Percentiles rank a stretch among this genome's conserved stretches.
phyloP scores from a whole-genome alignment of 2,888 invertebrate genomes.

The Dioctria linearis region DNA sequence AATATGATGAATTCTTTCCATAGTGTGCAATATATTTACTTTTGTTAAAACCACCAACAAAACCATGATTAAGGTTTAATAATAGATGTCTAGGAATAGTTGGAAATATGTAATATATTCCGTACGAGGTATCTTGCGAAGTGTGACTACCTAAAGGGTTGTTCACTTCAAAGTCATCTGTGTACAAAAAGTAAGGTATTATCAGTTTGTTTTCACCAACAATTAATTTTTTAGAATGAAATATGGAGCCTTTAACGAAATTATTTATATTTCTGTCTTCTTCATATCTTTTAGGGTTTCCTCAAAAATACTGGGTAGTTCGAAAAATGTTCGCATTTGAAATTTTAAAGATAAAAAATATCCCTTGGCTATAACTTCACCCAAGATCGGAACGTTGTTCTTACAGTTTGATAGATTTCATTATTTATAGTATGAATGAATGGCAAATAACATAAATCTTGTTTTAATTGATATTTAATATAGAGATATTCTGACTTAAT shows the following conservation, averaged over 20 bases:
- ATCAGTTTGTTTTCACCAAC: no score
- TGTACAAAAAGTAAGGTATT: no score
- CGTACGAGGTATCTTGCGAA: no score
- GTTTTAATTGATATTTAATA: not conserved
- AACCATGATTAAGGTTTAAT: not conserved
- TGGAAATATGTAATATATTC: not conserved
- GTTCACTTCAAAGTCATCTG: no score
- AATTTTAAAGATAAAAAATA: conserved; percentile 30
- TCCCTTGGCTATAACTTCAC: conserved; percentile 5
- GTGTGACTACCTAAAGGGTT: no score
- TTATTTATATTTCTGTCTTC: not conserved
- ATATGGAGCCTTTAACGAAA: not conserved
- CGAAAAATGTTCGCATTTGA: conserved; percentile 40
- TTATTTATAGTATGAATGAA: conserved; percentile 29
- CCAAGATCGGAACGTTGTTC: not conserved
- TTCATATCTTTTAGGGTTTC: conserved; percentile 2
- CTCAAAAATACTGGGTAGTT: conserved; percentile 12
- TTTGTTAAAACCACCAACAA: not conserved
- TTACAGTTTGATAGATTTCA: not conserved
- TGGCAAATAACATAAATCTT: conserved; percentile 11
- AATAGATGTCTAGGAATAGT: not conserved
- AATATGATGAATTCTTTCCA: conserved; percentile 15
- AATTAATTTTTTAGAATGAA: not conserved
- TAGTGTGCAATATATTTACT: conserved; percentile 1
- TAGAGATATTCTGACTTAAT: conserved; percentile 7